Percentiles rank a stretch among this genome's conserved stretches.
Evolutionary conservation across 2,113 vertebrate species (phyloP).

Genomic region (Struthidea cinerea): DNA sequence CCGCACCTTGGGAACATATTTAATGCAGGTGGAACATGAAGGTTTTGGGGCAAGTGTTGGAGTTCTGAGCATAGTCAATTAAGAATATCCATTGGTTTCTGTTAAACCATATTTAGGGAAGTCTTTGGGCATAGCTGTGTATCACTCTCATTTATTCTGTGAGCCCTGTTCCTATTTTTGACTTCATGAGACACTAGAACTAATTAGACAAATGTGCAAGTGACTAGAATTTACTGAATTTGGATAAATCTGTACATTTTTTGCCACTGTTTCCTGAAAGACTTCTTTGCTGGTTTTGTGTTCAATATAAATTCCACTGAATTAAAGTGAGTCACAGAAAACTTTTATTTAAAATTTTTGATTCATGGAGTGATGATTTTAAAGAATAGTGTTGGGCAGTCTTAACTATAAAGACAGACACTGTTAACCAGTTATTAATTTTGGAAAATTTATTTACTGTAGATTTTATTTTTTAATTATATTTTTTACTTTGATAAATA

Average conservation of each 20-base stretch:
- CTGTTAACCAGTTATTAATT: background rate
- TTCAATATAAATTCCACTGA: background rate
- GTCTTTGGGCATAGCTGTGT: background rate
- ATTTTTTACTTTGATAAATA: background rate
- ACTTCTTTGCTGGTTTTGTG: background rate
- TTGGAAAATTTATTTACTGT: background rate
- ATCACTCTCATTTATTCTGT: background rate
- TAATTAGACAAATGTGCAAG: background rate
- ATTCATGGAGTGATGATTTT: background rate
- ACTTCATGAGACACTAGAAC: background rate
- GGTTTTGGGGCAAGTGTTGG: background rate
- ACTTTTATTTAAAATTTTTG: background rate
- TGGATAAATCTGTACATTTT: background rate
- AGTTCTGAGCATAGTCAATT: background rate
- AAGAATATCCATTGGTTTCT: background rate
- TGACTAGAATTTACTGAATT: background rate
- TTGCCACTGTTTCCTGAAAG: background rate
- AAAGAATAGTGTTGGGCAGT: background rate
- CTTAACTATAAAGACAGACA: background rate
- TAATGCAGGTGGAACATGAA: background rate
- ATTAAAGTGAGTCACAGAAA: background rate
- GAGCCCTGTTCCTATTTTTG: background rate
- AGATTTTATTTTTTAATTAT: background rate
- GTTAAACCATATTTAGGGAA: background rate
- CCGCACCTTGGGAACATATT: background rate